A percentile compares a stretch with the other conserved stretches of the same genome.
These are phyloP conservation scores for Myoxocephalus aenaeus DNA, from an alignment of 2,797 vertebrate genomes.

Conservation along the genomic window DNA sequence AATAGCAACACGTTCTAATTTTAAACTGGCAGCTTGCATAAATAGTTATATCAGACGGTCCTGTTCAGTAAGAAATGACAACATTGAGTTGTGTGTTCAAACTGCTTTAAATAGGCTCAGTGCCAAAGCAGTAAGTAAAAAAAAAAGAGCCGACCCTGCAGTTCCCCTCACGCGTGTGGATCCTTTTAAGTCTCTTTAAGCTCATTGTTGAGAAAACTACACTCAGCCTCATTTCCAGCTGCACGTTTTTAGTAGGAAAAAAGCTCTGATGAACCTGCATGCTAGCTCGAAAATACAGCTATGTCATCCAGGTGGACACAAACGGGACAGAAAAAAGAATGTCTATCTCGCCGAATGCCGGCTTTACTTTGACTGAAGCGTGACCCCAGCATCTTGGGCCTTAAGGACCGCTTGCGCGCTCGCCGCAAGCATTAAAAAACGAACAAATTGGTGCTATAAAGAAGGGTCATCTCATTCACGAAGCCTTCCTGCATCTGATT, in stretches of 20 bases:
- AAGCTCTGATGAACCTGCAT: background rate
- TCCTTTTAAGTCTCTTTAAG: background rate
- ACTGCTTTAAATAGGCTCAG: slow-evolving; percentile 36
- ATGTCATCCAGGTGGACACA: background rate
- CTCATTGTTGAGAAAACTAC: background rate
- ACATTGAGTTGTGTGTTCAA: slow-evolving; percentile 19
- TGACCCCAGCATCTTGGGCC: background rate
- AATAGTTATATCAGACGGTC: slow-evolving; percentile 35
- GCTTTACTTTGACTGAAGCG: slow-evolving; percentile 1
- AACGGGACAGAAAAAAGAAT: background rate
- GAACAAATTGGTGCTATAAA: background rate
- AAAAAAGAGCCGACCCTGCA: background rate
- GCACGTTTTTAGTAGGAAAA: background rate
- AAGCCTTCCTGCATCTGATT: slow-evolving; percentile 16
- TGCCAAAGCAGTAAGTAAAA: background rate
- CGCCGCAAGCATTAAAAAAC: background rate
- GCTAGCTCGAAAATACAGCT: background rate
- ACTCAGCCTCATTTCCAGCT: background rate
- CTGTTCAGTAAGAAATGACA: slow-evolving; percentile 30
- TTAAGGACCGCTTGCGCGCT: background rate
- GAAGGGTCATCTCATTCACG: background rate
- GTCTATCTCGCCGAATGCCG: background rate
- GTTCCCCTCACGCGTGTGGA: background rate
- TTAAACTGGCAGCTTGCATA: slow-evolving; percentile 40
- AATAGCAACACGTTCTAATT: slow-evolving; percentile 57